Conservation (phyloP, 2,888 invertebrate genomes). For the Drosophila lacicola region DNA sequence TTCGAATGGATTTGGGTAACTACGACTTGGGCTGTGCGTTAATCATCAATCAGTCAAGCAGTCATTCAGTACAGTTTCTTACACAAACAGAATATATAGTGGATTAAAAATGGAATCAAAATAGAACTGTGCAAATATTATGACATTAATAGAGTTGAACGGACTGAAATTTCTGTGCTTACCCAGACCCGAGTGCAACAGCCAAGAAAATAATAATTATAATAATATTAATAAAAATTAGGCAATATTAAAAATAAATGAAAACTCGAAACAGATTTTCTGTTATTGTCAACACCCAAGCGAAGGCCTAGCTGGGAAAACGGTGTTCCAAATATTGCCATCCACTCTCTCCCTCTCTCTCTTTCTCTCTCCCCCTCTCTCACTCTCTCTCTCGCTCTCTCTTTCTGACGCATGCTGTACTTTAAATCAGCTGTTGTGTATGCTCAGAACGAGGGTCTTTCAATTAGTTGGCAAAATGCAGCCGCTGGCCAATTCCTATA, state of each 20-base stretch:
- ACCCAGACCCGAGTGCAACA: too few relatives aligned
- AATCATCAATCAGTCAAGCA: too few relatives aligned
- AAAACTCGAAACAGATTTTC: conserved; percentile 21
- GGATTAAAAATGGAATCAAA: too few relatives aligned
- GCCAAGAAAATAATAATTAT: too few relatives aligned
- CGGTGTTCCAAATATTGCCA: conserved; percentile 7
- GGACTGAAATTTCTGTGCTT: too few relatives aligned
- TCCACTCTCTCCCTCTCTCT: background rate
- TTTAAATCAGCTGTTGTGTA: background rate
- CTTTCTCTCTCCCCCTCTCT: background rate
- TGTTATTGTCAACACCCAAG: conserved; percentile 30
- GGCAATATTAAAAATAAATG: background rate
- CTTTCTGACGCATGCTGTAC: background rate
- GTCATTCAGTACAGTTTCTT: too few relatives aligned
- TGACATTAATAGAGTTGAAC: too few relatives aligned
- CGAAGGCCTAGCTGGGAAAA: conserved; percentile 22
- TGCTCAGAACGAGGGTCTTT: conserved; percentile 54
- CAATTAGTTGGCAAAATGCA: conserved; percentile 55
- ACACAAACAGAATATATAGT: too few relatives aligned
- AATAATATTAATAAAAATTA: too few relatives aligned
- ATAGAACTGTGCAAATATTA: too few relatives aligned
- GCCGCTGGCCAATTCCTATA: conserved; percentile 40
- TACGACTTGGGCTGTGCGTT: too few relatives aligned
- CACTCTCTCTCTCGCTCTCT: background rate
- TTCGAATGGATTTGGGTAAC: too few relatives aligned